Base-by-base conservation (phyloP, 1,140 invertebrate species). In the Aphelinus certus region DNA sequence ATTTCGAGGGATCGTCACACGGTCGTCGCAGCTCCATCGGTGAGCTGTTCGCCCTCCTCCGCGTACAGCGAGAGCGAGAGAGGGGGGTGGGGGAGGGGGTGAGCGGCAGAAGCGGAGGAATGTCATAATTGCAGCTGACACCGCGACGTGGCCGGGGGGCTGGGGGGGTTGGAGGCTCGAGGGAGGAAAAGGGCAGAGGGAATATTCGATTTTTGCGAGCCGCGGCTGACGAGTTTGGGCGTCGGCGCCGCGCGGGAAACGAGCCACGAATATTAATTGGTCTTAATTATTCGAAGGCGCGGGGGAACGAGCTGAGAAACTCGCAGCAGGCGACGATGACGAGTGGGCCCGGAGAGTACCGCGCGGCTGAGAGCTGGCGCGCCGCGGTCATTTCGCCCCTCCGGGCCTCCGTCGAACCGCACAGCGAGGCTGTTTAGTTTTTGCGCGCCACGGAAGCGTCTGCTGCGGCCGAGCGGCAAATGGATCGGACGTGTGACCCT, bases 121-220 rank as follows among this genome's bases (percentile, higher is more conserved):
- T 63, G 55, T 61, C 70, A 63, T 68, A 76, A 76, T 76, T 76
- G 64, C 64, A 71, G 64, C 68, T 76, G 75, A 71, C 75, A 72
- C 53, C 47, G 49, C 61, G 51, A 57, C 63, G 69, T 7, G 51
- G 51, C 9, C 51, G 4, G 51, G 51, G 51, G 51, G 51, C 4
- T 4, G 51, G 51, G 51, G 57, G 26, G 57, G n/a, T 7, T 3
- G 7, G 57, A 3, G 7, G 57, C 7, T 3, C 26, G 57, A 60
- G 57, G 3, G 57, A 3, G 57, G 7, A 56, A 65, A 67, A 48
- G 56, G 53, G 45, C 48, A 53, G 53, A 75, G 62, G 10, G 68
- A 63, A 63, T 58, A 68, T 74, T 70, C 61, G 47, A 75, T 70
- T 70, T 69, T 48, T 47, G n/a, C 71, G 67, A 70, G 69, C 58